phyloP scores from a whole-genome alignment of 2,888 invertebrate species.

The Diarsia brunnea region DNA sequence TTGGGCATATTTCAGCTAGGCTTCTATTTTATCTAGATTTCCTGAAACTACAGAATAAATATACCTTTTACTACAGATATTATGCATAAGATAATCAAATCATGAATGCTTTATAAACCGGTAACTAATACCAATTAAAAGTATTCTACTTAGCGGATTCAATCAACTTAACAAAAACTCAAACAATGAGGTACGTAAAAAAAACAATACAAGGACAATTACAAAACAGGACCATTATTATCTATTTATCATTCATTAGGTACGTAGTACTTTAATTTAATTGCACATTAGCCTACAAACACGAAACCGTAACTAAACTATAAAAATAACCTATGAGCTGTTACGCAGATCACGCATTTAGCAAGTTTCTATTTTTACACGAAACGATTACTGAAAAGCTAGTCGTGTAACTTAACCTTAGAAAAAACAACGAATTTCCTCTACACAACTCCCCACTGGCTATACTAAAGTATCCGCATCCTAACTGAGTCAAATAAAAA shows the following conservation, averaged over 20 bases:
- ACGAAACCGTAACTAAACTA: constrained; percentile 11
- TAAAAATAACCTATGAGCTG: constrained; percentile 18
- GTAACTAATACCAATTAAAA: background rate
- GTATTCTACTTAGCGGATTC: background rate
- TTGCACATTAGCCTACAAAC: constrained; percentile 7
- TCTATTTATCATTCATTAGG: background rate
- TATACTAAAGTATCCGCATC: constrained; percentile 7
- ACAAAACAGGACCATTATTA: background rate
- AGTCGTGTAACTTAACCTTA: background rate
- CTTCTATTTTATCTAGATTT: too few species aligned
- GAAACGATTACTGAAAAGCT: background rate
- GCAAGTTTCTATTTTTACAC: constrained; percentile 4
- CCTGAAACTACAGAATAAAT: too few species aligned
- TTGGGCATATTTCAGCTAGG: too few species aligned
- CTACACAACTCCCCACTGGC: background rate
- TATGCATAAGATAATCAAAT: too few species aligned
- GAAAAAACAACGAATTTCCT: background rate
- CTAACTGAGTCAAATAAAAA: background rate
- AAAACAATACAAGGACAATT: background rate
- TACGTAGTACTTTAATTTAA: constrained; percentile 5
- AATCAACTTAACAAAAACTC: background rate
- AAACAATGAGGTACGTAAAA: background rate
- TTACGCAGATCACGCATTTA: constrained; percentile 21
- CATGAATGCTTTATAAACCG: too few species aligned
- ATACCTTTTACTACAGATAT: background rate